A percentile compares a stretch with the other conserved stretches of the same genome.
Evolutionary conservation across 2,113 vertebrate genomes (phyloP).

Genomic region (Tachysurus vachellii): DNA sequence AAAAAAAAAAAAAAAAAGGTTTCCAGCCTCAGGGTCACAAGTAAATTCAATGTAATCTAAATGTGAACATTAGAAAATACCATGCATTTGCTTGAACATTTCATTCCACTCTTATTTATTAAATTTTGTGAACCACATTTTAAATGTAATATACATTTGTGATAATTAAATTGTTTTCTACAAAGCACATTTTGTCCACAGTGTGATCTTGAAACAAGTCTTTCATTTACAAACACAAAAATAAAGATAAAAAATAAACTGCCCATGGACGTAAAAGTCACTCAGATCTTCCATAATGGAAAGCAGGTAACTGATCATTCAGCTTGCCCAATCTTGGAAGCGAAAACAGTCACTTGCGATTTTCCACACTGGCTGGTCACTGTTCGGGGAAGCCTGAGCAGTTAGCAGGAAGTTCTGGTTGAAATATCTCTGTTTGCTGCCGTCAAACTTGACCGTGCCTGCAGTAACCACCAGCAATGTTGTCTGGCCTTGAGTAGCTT

Average conservation of each 20-base stretch:
- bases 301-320: conserved; percentile 44
- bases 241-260: not conserved
- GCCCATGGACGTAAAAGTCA: not conserved
- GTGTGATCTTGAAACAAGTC: conserved; percentile 45
- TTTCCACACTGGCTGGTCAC: conserved; percentile 90
- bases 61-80: conserved; percentile 28
- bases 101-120: conserved; percentile 61
- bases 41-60: not conserved
- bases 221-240: conserved; percentile 28
- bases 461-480: conserved; percentile 91
- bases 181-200: not conserved
- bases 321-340: conserved; percentile 93
- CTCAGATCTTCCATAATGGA: not conserved
- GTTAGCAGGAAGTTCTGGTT: conserved; percentile 96
- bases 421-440: conserved; percentile 92
- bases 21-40: conserved; percentile 16
- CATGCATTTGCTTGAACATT: conserved; percentile 51
- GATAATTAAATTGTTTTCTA: conserved; percentile 69
- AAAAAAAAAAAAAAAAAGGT: not conserved
- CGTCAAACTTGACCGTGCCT: conserved; percentile 93
- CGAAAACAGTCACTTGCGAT: conserved; percentile 97
- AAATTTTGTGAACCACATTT: conserved; percentile 51
- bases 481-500: conserved; percentile 93
- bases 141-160: conserved; percentile 56
- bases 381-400: conserved; percentile 85